phyloP scores from a whole-genome alignment of 2,888 invertebrate species.

The Mycalesis mineus region DNA sequence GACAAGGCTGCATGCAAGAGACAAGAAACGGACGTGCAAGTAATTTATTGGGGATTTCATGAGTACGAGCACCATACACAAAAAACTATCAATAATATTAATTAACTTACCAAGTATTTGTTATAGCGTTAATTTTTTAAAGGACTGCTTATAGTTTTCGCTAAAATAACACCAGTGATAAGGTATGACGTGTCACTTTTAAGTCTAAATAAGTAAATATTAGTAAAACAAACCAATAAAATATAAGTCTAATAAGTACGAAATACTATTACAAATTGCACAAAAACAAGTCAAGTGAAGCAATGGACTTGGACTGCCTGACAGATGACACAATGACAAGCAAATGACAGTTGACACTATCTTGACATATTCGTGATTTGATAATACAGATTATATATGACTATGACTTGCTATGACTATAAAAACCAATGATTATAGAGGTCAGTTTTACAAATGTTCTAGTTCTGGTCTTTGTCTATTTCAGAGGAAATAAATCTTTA shows the following conservation, averaged over 20 bases:
- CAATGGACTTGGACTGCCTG: neutral
- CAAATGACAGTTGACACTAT: too few relatives aligned
- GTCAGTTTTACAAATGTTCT: too few relatives aligned
- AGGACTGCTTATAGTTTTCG: neutral
- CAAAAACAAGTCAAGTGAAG: neutral
- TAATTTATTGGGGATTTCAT: slow-evolving; percentile 1
- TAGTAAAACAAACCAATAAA: neutral
- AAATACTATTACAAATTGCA: neutral
- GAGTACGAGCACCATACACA: neutral
- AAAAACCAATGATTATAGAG: too few relatives aligned
- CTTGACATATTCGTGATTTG: too few relatives aligned
- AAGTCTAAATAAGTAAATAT: neutral
- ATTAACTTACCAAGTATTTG: slow-evolving; percentile 13
- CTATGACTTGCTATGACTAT: too few relatives aligned
- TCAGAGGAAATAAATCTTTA: too few relatives aligned
- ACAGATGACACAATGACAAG: neutral
- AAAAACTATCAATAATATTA: neutral
- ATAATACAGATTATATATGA: too few relatives aligned
- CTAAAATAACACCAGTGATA: neutral
- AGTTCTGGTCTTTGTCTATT: too few relatives aligned
- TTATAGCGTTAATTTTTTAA: neutral
- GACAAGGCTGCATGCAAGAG: slow-evolving; percentile 74
- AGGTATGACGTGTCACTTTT: neutral
- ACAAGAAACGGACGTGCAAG: slow-evolving; percentile 57
- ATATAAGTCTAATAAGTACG: neutral